phyloP scores from a whole-genome alignment of 2,113 vertebrate species.

The Brachyhypopomus gauderio region DNA sequence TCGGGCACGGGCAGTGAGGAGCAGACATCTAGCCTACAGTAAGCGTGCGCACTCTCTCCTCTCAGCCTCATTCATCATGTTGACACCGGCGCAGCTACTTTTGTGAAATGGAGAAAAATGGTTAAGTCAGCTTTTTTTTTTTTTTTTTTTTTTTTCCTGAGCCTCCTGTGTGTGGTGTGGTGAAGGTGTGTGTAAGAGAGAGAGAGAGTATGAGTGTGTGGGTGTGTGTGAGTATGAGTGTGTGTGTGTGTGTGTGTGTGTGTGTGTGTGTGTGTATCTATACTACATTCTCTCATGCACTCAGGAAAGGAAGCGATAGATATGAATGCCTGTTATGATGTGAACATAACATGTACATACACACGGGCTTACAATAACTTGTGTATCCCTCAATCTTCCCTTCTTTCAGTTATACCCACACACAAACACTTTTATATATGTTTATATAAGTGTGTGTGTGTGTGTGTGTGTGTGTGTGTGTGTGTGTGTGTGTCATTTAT shows the following conservation, averaged over 20 bases:
- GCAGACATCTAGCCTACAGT: conserved; percentile 54
- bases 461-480: too few relatives aligned
- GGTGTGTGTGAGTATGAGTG: conserved; percentile 30
- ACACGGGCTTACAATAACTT: neutral
- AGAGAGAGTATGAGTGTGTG: conserved; percentile 55
- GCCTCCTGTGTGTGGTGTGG: conserved; percentile 49
- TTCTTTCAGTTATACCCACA: neutral
- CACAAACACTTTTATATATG: neutral
- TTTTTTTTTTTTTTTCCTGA: conserved; percentile 73
- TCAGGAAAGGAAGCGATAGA: conserved; percentile 36
- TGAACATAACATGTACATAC: conserved; percentile 18
- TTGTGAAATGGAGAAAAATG: conserved; percentile 80
- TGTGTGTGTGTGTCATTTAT: too few relatives aligned
- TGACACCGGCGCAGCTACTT: conserved; percentile 76
- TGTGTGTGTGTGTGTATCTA: neutral
- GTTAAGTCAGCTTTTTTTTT: conserved; percentile 74
- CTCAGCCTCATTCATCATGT: conserved; percentile 73
- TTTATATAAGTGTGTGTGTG: neutral
- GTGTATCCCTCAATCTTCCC: neutral
- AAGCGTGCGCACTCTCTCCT: conserved; percentile 48
- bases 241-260: neutral
- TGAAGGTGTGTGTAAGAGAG: conserved; percentile 33
- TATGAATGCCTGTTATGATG: conserved; percentile 33
- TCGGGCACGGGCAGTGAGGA: conserved; percentile 51
- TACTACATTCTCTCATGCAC: neutral